Conservation (phyloP, 2,113 vertebrate genomes). For the Erythrocercus mccallii region DNA sequence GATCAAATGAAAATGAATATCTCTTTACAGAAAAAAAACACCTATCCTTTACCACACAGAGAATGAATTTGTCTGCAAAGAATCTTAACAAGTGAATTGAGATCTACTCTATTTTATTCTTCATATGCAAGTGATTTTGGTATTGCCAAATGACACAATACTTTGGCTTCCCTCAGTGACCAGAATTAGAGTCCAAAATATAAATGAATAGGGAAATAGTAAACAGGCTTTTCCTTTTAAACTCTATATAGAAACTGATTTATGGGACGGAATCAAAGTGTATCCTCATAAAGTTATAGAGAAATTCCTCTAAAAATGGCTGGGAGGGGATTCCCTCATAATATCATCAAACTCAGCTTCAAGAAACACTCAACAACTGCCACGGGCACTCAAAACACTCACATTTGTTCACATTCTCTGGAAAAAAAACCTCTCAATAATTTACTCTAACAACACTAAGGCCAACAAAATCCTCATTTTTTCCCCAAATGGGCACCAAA, state of each 20-base stretch:
- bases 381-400: background rate
- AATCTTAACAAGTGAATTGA: background rate
- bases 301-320: background rate
- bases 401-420: background rate
- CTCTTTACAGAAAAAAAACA: background rate
- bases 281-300: background rate
- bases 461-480: background rate
- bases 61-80: background rate
- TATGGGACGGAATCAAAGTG: background rate
- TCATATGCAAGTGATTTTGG: background rate
- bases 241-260: background rate
- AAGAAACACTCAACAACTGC: background rate
- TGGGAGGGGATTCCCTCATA: background rate
- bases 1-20: constrained; percentile 49
- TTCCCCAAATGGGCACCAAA: background rate
- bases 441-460: background rate
- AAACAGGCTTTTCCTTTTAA: background rate
- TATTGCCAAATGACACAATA: background rate
- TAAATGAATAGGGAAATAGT: background rate
- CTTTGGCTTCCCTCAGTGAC: background rate
- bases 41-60: background rate
- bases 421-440: background rate
- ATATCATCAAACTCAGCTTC: background rate
- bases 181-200: background rate
- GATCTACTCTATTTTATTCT: background rate